Percentiles rank a stretch among this genome's conserved stretches.
Evolutionary conservation across 1,140 invertebrate genomes (phyloP).

Genomic region (Pollicipes pollicipes): DNA sequence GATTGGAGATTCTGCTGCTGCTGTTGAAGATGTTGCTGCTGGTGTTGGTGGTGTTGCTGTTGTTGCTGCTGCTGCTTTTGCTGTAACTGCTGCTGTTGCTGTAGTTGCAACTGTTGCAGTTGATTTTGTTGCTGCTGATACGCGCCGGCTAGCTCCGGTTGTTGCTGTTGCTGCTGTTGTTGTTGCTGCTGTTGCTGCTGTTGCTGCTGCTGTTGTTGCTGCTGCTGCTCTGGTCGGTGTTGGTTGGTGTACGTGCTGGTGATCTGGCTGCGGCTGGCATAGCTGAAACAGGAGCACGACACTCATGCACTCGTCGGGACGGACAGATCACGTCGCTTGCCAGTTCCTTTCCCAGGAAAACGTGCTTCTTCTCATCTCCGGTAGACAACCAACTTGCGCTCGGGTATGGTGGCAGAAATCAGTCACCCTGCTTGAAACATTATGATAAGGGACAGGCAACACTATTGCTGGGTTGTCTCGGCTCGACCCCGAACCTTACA

Average conservation of each 20-base stretch:
- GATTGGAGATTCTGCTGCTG: slow-evolving; percentile 14
- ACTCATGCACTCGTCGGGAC: too few relatives aligned
- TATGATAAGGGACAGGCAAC: too few relatives aligned
- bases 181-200: slow-evolving; percentile 25
- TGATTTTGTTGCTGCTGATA: slow-evolving; percentile 17
- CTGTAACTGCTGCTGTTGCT: slow-evolving; percentile 23
- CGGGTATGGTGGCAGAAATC: too few relatives aligned
- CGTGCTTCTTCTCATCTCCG: too few relatives aligned
- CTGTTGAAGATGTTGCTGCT: slow-evolving; percentile 9
- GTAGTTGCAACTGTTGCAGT: slow-evolving; percentile 18
- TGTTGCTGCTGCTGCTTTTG: slow-evolving; percentile 17
- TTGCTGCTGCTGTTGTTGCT: slow-evolving; percentile 24
- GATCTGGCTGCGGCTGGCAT: slow-evolving; percentile 28
- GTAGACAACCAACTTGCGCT: too few relatives aligned
- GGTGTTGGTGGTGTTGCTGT: slow-evolving; percentile 17
- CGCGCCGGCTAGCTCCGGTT: slow-evolving; percentile 16
- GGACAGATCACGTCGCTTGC: too few relatives aligned
- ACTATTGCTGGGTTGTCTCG: too few relatives aligned
- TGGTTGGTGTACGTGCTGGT: slow-evolving; percentile 26
- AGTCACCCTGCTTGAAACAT: too few relatives aligned
- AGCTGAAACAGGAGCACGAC: slow-evolving; percentile 18
- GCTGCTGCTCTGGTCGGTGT: slow-evolving; percentile 20
- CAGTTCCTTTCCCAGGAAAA: too few relatives aligned
- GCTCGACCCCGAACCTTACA: too few relatives aligned
- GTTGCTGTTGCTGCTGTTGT: slow-evolving; percentile 27